A percentile compares a stretch with the other conserved stretches of the same genome.
Evolutionary conservation across 2,113 vertebrate genomes (phyloP).

Genomic region (Cephalopholis sonnerati): DNA sequence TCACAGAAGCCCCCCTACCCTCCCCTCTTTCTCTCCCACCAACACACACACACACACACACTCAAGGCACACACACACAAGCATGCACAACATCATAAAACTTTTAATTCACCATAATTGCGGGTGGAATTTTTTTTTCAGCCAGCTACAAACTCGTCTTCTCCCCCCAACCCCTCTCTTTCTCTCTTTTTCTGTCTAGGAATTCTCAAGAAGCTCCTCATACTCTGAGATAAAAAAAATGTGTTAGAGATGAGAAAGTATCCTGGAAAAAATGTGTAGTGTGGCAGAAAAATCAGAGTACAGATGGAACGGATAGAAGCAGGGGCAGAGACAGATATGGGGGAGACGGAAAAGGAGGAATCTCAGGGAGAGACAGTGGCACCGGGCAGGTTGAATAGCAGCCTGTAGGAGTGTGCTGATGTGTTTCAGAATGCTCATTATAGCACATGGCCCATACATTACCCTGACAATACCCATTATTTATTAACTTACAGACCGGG

Average conservation of each 20-base stretch:
- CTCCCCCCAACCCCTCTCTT: not conserved
- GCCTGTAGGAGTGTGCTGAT: constrained; percentile 70
- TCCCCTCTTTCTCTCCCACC: not conserved
- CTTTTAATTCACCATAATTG: constrained; percentile 76
- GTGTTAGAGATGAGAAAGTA: constrained; percentile 37
- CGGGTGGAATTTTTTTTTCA: constrained; percentile 32
- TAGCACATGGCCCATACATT: constrained; percentile 78
- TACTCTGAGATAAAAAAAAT: constrained; percentile 18
- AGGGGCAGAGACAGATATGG: constrained; percentile 25
- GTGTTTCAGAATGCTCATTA: constrained; percentile 81
- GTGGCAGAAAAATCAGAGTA: constrained; percentile 36
- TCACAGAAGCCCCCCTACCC: constrained; percentile 63
- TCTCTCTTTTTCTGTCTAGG: constrained; percentile 39
- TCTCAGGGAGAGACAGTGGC: constrained; percentile 32
- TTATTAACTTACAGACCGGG: constrained; percentile 78
- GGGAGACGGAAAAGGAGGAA: not conserved
- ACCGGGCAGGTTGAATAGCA: constrained; percentile 60
- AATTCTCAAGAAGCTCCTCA: constrained; percentile 54
- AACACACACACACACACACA: constrained; percentile 11
- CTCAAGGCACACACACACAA: constrained; percentile 34
- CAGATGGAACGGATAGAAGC: constrained; percentile 22
- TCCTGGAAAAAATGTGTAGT: constrained; percentile 19
- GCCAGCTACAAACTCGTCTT: constrained; percentile 5
- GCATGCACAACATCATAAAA: constrained; percentile 67
- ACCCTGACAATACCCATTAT: constrained; percentile 81